Base-by-base conservation (phyloP, 2,797 vertebrate genomes). In the Gouania willdenowi region DNA sequence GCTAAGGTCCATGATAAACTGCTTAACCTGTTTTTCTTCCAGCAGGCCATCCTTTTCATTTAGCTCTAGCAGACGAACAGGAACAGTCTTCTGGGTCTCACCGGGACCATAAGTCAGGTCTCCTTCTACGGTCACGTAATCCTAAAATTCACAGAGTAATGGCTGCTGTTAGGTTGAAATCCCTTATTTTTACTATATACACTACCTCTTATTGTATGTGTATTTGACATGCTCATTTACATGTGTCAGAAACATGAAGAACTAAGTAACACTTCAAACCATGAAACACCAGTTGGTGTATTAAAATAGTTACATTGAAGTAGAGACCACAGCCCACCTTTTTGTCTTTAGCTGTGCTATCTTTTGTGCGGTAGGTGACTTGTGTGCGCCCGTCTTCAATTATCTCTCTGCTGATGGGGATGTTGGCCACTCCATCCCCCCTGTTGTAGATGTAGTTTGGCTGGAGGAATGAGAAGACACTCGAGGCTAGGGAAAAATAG, bases 381-480 rank as follows among this genome's bases (percentile, higher is more conserved):
- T 97, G 93, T 1, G 94, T 89, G 41, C 89, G 93, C 47, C 93
- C 91, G 0, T 88, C 90, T 33, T 95, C 93, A 0, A 92, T 69
- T 65, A 97, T 93, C 67, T 93, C 92, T 47, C 94, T 83, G 28
- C 71, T 41, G 13, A 99, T 82, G 0, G 93, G 92, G 59, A 99
- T 94, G 48, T 90, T 91, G 37, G 90, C 95, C 55, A 95, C 19
- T 1, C 86, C 85, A 0, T 98, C 94, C 38, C 88, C 82, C 1
- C 90, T 83, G 66, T 84, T 92, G 85, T 91, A 91, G 1, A 79
- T 83, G 71, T 92, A 97, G 17, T 89, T 81, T 0, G 94, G 89
- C 75, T 95, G 91, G 41, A 92, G 80, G 75, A 99, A 98, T 2
- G 91, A 90, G 73, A 99, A 90, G 41, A 97, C 58, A n/a, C 91